phyloP scores from a whole-genome alignment of 1,140 invertebrate genomes.

The Euborellia annulipes region DNA sequence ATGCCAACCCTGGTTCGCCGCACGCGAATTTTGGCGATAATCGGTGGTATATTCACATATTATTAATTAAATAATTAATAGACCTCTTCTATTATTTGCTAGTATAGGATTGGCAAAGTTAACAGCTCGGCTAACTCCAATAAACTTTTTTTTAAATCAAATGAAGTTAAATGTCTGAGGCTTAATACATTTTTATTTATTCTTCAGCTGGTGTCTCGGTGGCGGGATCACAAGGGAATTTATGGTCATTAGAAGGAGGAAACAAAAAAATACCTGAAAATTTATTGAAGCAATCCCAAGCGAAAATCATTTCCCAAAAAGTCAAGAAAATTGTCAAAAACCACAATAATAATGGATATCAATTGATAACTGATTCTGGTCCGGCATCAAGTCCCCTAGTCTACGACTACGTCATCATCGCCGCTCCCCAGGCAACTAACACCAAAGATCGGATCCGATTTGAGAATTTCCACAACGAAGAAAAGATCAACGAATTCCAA shows the following conservation, averaged over 20 bases:
- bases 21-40: too few relatives aligned
- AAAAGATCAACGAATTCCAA: conserved; percentile 16
- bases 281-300: conserved; percentile 27
- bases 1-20: too few relatives aligned
- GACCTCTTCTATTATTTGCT: too few relatives aligned
- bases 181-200: too few relatives aligned
- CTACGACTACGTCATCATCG: conserved; percentile 45
- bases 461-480: conserved; percentile 20
- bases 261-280: conserved; percentile 37
- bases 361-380: not conserved
- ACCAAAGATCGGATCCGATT: conserved; percentile 23
- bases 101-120: too few relatives aligned
- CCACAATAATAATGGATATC: not conserved
- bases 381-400: conserved; percentile 4
- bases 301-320: conserved; percentile 25
- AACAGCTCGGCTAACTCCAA: too few relatives aligned
- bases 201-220: conserved; percentile 32
- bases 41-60: too few relatives aligned
- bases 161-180: too few relatives aligned
- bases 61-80: too few relatives aligned
- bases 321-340: conserved; percentile 20
- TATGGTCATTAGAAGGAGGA: conserved; percentile 46
- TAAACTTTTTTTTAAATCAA: too few relatives aligned
- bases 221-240: conserved; percentile 32
- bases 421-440: conserved; percentile 34